Conservation (phyloP, 2,113 vertebrate species). For the Dolichotis patagonum region DNA sequence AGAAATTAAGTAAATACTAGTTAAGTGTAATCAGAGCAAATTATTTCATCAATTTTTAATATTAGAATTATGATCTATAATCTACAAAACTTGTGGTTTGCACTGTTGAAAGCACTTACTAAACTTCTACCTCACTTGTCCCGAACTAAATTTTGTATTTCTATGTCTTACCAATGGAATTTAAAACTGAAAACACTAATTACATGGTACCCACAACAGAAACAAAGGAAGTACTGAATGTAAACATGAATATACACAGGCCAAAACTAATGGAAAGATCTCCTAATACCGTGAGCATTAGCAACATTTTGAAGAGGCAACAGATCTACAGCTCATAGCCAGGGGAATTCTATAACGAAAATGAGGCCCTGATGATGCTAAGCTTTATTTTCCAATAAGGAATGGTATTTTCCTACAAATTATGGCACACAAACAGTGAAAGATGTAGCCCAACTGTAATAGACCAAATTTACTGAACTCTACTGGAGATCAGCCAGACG, state of each 20-base stretch:
- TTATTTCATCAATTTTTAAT: constrained; percentile 15
- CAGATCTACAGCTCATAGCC: background rate
- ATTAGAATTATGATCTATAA: constrained; percentile 12
- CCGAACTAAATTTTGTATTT: constrained; percentile 11
- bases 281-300: background rate
- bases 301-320: background rate
- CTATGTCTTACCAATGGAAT: background rate
- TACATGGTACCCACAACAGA: background rate
- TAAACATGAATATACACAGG: background rate
- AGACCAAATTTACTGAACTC: constrained; percentile 9
- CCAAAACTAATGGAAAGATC: background rate
- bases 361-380: background rate
- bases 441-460: background rate
- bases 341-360: background rate
- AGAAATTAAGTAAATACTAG: background rate
- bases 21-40: constrained; percentile 14
- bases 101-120: constrained; percentile 6
- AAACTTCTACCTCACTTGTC: background rate
- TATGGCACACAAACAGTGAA: constrained; percentile 4
- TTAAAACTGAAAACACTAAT: constrained; percentile 2
- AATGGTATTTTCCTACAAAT: constrained; percentile 48
- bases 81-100: background rate
- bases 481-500: constrained; percentile 5
- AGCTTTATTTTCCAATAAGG: background rate
- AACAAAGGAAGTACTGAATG: background rate